These are phyloP conservation scores for Drosophila anceps DNA, from an alignment of 2,888 invertebrate genomes.

Conservation along the genomic window DNA sequence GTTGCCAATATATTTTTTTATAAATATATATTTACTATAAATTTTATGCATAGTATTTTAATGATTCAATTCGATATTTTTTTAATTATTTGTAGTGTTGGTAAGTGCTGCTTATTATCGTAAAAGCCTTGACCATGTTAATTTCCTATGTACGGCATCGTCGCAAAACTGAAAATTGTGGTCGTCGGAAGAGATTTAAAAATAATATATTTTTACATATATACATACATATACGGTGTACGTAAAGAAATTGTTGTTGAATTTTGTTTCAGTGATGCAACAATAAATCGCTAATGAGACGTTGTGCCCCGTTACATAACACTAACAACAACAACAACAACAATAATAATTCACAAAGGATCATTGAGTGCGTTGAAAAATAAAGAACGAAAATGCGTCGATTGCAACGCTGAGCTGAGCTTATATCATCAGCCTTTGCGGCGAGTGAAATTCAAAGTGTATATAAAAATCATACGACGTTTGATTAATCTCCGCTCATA, in stretches of 20 bases:
- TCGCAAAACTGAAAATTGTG: slow-evolving; percentile 63
- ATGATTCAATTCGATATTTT: slow-evolving; percentile 64
- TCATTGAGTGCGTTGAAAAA: slow-evolving; percentile 14
- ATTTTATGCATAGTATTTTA: slow-evolving; percentile 54
- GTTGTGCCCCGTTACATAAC: slow-evolving; percentile 38
- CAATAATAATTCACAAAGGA: not conserved
- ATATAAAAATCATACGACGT: slow-evolving; percentile 24
- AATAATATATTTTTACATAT: slow-evolving; percentile 20
- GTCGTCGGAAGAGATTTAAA: slow-evolving; percentile 33
- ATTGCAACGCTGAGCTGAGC: not conserved
- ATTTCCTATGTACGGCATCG: slow-evolving; percentile 58
- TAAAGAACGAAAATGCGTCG: slow-evolving; percentile 37
- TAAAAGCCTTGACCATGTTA: slow-evolving; percentile 70
- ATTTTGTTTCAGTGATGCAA: slow-evolving; percentile 35
- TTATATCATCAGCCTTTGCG: slow-evolving; percentile 32
- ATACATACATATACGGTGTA: slow-evolving; percentile 18
- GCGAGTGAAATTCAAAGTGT: slow-evolving; percentile 14
- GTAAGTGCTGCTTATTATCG: slow-evolving; percentile 51
- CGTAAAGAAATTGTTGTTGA: slow-evolving; percentile 5
- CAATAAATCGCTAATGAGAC: slow-evolving; percentile 36
- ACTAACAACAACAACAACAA: not conserved
- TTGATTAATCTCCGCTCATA: slow-evolving; percentile 68
- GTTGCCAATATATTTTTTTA: not conserved
- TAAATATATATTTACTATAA: slow-evolving; percentile 14
- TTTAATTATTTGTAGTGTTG: slow-evolving; percentile 37